Base-by-base conservation (phyloP, 1,140 invertebrate genomes). In the Colletes latitarsis region DNA sequence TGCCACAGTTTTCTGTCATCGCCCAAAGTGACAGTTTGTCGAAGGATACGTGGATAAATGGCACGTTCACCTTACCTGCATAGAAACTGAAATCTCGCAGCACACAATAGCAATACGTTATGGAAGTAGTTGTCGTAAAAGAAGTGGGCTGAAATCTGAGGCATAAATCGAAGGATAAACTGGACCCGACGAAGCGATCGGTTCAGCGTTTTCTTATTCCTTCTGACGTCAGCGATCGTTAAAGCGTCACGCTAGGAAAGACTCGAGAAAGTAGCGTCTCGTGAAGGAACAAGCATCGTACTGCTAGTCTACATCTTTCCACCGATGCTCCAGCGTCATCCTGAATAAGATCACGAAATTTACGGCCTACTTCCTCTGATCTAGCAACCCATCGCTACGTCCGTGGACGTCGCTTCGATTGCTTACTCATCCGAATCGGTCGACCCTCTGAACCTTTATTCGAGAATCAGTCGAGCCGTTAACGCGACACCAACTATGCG, bases 331-430 rank as follows among this genome's bases (percentile, higher is more conserved):
- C 41, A 52, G 6, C 64, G 73, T 68, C 53, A 67, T 49, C 64
- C 53, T 77, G 78, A 85, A 85, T 85, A 85, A 85, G 74, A 77
- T 86, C 60, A 66, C 72, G 64, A 82, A 81, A 86, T 85, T 78
- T 85, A 82, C 79, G 79, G 66, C 70, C 79, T 85, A 77, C 82
- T 87, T 87, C 82, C 53, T 68, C 53, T 70, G 60, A 83, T 19
- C 30, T 73, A 66, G 66, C 55, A 68, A n/a, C 19, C 58, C 41
- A 57, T 78, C 67, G 17, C 60, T 49, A 81, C 60, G 57, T 71
- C 74, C 57, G 53, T 74, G 68, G 77, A 75, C 58, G 71, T 55
- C 75, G 62, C 52, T 84, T 78, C 84, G 82, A 87, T 87, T 86
- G 84, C 84, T 84, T 80, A 81, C 82, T 86, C 82, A 68, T 78